Evolutionary conservation across 2,113 vertebrate species (phyloP).

Genomic region (Halichoerus grypus): DNA sequence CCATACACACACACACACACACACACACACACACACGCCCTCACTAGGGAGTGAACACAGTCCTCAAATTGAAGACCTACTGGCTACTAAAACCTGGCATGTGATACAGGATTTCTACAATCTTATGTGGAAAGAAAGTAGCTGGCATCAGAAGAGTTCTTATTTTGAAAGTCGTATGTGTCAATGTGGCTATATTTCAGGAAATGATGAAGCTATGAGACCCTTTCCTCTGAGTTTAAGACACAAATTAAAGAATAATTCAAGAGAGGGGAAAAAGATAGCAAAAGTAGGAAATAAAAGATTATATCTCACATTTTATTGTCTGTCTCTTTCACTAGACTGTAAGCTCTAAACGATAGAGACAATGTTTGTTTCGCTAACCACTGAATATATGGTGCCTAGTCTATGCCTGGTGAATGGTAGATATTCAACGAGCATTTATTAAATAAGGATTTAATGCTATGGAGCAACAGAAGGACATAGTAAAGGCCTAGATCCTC

Average conservation of each 20-base stretch:
- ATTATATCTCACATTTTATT: constrained; percentile 19
- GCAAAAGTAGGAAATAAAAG: constrained; percentile 50
- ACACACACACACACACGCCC: background rate
- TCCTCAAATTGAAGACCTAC: background rate
- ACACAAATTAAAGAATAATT: constrained; percentile 17
- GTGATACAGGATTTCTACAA: constrained; percentile 3
- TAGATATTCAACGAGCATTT: background rate
- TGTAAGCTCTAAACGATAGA: background rate
- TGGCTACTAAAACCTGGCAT: background rate
- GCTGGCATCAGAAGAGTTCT: background rate
- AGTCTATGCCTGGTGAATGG: background rate
- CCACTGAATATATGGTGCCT: background rate
- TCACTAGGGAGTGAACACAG: background rate
- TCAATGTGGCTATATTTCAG: background rate
- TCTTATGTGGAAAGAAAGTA: background rate
- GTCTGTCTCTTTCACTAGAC: background rate
- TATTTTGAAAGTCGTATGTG: constrained; percentile 44
- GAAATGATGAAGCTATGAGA: constrained; percentile 21
- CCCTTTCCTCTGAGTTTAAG: constrained; percentile 4
- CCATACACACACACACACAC: accelerated
- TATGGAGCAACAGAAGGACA: background rate
- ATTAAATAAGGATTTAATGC: background rate
- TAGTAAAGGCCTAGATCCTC: background rate
- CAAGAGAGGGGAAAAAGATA: background rate
- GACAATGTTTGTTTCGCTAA: background rate